These are phyloP conservation scores for Halisarca cf. caerulea DNA, from an alignment of 37 sponge, comb jelly and placozoan species.

Conservation along the genomic window DNA sequence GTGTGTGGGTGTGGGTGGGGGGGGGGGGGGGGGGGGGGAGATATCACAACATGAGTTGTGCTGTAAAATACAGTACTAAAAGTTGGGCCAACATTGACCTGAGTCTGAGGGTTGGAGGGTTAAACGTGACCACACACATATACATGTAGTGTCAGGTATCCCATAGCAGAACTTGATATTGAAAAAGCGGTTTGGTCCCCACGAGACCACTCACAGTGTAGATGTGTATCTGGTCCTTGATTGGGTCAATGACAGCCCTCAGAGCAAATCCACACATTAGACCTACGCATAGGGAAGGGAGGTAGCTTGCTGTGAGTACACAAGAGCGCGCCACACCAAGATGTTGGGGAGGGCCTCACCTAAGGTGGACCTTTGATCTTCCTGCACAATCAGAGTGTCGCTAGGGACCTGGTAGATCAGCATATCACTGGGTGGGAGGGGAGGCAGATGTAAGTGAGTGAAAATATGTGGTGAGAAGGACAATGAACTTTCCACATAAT, in stretches of 20 bases:
- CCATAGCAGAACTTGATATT: neutral
- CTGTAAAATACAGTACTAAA: no score
- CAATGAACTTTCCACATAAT: no score
- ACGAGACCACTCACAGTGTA: slow-evolving; percentile 33
- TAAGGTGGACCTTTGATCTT: neutral
- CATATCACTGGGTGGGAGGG: slow-evolving; percentile 55
- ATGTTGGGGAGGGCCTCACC: neutral
- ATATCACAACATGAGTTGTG: no score
- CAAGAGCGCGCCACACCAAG: no score
- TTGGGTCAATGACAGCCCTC: slow-evolving; percentile 65
- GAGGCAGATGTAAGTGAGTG: no score
- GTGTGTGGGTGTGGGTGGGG: no score
- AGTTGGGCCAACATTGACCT: no score
- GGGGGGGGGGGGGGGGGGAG: no score
- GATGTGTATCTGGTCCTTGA: slow-evolving; percentile 51
- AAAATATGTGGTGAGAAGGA: no score
- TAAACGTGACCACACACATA: no score
- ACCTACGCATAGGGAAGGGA: slow-evolving; percentile 14
- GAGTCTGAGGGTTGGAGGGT: no score
- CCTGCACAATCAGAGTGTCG: slow-evolving; percentile 25
- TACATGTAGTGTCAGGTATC: no score
- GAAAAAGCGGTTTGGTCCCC: neutral
- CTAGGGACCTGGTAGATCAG: slow-evolving; percentile 37
- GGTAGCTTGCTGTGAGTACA: neutral
- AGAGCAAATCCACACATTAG: slow-evolving; percentile 65